Evolutionary conservation across 1,140 invertebrate species (phyloP), one percentile per base, ranked within the genome.

Genomic region (Ooceraea biroi): DNA sequence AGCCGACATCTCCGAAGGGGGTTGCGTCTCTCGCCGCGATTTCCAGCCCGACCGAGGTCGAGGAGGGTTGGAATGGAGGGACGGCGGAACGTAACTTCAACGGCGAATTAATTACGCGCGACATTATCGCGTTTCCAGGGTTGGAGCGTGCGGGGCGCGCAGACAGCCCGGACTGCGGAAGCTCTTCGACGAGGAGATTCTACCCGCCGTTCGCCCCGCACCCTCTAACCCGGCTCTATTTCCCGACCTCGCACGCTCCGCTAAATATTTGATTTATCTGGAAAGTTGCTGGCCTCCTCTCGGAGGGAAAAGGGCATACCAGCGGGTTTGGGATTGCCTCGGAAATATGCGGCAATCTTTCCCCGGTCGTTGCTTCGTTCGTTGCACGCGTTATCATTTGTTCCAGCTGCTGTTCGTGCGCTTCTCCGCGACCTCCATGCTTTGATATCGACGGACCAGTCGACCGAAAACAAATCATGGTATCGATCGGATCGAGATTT

Each of bases 211-310:
- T n/a, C 60, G 25, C 27, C 41, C 46, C 25, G 50, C 57, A 12
- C 36, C 14, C 5, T n/a, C 17, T 61, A 27, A 52, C 14, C 68
- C 36, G 11, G 25, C 17, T 63, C 57, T 76, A 7, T 76, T 63
- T 63, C 14, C 10, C 1, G n/a, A 44, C 19, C 8, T 69, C 68
- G 78, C 27, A 36, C 55, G n/a, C 22, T 44, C 41, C 57, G 22
- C 72, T 82, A 84, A 80, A 82, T 87, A 89, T 89, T 87, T 89
- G 85, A 89, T 89, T 89, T 87, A 89, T 87, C 68, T 71, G 66
- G 44, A 77, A 84, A 89, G 88, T 89, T 85, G 66, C 55, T 71
- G 73, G n/a, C n/a, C n/a, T n/a, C n/a, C 25, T 44, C 57, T 68
- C 2, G 36, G 36, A 60, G 41, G 65, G 30, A 63, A 83, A 52